phyloP scores from a whole-genome alignment of 2,113 vertebrate species.

The Scomber colias region DNA sequence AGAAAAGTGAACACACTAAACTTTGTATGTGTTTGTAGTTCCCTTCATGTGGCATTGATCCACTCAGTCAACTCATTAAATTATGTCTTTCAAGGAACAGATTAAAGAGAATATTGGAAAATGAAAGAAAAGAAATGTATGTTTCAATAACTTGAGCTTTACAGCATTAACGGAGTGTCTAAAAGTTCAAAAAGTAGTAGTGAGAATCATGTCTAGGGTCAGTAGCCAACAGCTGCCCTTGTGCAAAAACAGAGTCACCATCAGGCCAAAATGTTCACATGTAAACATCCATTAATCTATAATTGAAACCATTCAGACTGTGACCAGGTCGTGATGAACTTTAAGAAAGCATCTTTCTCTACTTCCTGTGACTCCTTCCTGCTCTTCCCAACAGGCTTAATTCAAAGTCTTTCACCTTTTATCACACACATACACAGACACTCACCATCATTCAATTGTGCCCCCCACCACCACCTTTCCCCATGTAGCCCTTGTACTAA shows the following conservation, averaged over 20 bases:
- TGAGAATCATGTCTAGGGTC: constrained; percentile 12
- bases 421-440: constrained; percentile 19
- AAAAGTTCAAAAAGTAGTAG: too few relatives aligned
- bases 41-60: background rate
- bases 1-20: background rate
- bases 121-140: background rate
- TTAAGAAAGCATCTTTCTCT: background rate
- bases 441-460: constrained; percentile 24
- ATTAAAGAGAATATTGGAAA: background rate
- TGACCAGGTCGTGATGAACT: too few relatives aligned
- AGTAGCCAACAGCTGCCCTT: background rate
- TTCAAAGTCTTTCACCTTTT: background rate
- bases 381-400: background rate
- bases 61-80: background rate
- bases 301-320: constrained; percentile 9
- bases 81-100: background rate
- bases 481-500: constrained; percentile 76
- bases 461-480: constrained; percentile 46
- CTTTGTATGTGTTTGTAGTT: background rate
- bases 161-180: too few relatives aligned
- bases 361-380: background rate
- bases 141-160: background rate
- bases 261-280: constrained; percentile 14
- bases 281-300: constrained; percentile 4
- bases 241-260: constrained; percentile 5